Base-by-base conservation (phyloP, 1,140 invertebrate genomes). In the Zaprionus ornatus region DNA sequence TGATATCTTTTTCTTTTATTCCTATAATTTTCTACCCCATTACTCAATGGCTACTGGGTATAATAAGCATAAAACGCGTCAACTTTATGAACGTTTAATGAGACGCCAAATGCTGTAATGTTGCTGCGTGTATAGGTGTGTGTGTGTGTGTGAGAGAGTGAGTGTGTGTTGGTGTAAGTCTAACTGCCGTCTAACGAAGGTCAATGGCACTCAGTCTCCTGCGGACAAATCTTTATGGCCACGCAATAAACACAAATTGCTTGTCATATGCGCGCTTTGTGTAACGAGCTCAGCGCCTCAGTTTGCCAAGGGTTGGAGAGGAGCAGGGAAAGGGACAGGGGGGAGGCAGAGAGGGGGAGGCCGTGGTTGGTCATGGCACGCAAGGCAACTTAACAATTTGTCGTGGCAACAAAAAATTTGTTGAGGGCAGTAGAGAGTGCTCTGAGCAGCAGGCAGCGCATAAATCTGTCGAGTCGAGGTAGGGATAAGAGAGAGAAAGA, bases 221-320 rank as follows among this genome's bases (percentile, higher is more conserved):
- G 45, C 13, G 55, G 63, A 84, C 66, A 83, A 70, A 79, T 88
- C 74, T 88, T 80, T 84, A 88, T 88, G 80, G 77, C 74, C 67
- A 69, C 72, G 80, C 77, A 88, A 87, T 84, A 87, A 87, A 88
- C 85, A 88, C 84, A 87, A 87, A 87, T 87, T 78, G 85, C 84
- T 66, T 88, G 84, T 87, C 85, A 87, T 87, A 88, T 88, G 84
- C 87, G 77, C 56, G 73, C 77, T 80, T 87, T 77, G 59, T 69
- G 69, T 82, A 86, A 86, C 82, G 82, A 86, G 83, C 79, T 79
- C 65, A 27, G 62, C 67, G 66, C 35, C 25, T 9, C 23, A 50
- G 42, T 10, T 12, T 55, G 23, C 7, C 29, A 32, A 10, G 37
- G 17, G 1, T 7, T 4, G 1, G 13, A 32, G 13, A 13, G 15